These are phyloP conservation scores for Drymodes brunneopygia DNA, from an alignment of 2,113 vertebrate genomes.

Conservation along the genomic window DNA sequence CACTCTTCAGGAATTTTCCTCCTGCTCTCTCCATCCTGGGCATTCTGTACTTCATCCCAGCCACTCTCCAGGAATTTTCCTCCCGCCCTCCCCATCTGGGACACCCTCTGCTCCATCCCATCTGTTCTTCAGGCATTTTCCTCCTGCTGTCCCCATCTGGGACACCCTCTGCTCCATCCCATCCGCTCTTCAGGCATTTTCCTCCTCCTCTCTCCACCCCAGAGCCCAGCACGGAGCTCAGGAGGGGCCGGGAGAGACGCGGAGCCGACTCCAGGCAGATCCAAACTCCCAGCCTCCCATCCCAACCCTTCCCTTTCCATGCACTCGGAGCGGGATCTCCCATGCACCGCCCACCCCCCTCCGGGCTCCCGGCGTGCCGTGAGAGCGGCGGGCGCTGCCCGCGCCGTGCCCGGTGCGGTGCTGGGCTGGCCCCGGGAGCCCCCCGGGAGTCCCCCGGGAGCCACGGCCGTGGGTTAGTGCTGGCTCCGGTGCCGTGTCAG, in stretches of 20 bases:
- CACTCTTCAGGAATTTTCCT: too few relatives aligned
- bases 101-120: too few relatives aligned
- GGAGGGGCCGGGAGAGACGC: too few relatives aligned
- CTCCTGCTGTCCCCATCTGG: slow-evolving; percentile 80
- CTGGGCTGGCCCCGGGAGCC: background rate
- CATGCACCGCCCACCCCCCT: background rate
- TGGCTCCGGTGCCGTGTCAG: background rate
- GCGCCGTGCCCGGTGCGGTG: background rate
- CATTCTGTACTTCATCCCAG: too few relatives aligned
- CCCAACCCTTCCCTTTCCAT: background rate
- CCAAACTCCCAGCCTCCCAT: rapidly evolving
- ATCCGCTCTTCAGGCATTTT: background rate
- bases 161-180: background rate
- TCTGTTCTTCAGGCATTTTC: too few relatives aligned
- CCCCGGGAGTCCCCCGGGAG: background rate
- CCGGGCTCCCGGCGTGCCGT: rapidly evolving
- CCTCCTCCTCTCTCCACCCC: background rate
- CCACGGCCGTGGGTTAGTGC: background rate
- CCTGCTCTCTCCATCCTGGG: too few relatives aligned
- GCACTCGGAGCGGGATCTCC: background rate
- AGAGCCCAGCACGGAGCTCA: background rate
- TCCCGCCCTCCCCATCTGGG: too few relatives aligned
- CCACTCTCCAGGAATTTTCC: too few relatives aligned
- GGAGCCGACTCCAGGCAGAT: too few relatives aligned
- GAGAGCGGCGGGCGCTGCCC: background rate